Conservation (phyloP, 2,797 vertebrate genomes). For the Pipistrellus pipistrellus region DNA sequence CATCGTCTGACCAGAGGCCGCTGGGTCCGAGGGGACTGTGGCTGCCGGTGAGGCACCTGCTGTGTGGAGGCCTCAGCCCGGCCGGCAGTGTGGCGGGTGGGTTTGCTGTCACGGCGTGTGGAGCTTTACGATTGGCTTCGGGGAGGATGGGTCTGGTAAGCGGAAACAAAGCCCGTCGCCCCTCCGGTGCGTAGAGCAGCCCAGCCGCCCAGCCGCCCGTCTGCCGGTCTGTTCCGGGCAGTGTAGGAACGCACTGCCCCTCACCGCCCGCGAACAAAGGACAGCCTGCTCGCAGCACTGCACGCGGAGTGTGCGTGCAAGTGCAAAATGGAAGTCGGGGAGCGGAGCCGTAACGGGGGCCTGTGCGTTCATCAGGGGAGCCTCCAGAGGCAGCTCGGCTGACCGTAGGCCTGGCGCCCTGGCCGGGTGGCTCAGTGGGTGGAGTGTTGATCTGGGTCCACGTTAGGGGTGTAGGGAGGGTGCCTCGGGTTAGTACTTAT, state of each 20-base stretch:
- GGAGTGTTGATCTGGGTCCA: background rate
- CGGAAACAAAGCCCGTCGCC: fast-evolving
- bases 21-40: no score
- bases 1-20: background rate
- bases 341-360: background rate
- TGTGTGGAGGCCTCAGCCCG: background rate
- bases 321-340: background rate
- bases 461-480: background rate
- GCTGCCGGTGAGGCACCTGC: background rate
- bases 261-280: background rate
- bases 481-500: slow-evolving; percentile 27
- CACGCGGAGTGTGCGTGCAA: fast-evolving
- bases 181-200: fast-evolving
- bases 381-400: background rate
- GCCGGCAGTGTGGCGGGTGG: no score
- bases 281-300: background rate
- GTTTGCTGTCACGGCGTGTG: no score
- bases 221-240: background rate
- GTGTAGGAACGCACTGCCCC: no score
- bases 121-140: background rate
- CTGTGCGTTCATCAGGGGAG: fast-evolving
- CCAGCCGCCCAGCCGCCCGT: fast-evolving
- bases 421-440: background rate
- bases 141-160: background rate
- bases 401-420: background rate